Conservation (phyloP, 37 sponge, comb jelly and placozoan genomes). For the Halichondria panicea region DNA sequence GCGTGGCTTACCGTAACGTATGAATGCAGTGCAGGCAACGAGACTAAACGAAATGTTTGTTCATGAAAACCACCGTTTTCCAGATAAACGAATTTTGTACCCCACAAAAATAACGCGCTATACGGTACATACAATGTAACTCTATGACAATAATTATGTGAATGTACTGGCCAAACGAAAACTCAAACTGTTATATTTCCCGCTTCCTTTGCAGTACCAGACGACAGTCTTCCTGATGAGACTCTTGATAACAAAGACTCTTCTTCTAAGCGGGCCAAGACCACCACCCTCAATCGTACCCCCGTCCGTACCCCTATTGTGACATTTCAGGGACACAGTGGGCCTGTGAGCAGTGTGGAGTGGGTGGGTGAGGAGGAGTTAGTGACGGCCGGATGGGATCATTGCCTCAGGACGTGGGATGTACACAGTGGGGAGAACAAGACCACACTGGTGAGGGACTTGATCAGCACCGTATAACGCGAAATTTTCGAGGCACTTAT, state of each 20-base stretch:
- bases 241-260: slow-evolving; percentile 11
- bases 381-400: slow-evolving; percentile 79
- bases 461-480: no score
- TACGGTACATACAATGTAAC: no score
- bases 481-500: no score
- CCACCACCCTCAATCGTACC: not conserved
- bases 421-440: slow-evolving; percentile 53
- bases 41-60: no score
- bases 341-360: slow-evolving; percentile 55
- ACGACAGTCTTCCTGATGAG: slow-evolving; percentile 5
- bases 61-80: no score
- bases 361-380: slow-evolving; percentile 50
- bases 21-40: no score
- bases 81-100: no score
- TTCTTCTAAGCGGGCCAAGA: slow-evolving; percentile 5
- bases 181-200: no score
- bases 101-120: no score
- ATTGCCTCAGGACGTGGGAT: slow-evolving; percentile 87
- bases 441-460: slow-evolving; percentile 63
- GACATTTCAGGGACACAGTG: slow-evolving; percentile 80
- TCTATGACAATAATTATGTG: no score
- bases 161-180: no score
- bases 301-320: slow-evolving; percentile 62
- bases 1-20: no score
- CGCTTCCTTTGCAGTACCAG: slow-evolving; percentile 36